Conservation (phyloP, 1,140 invertebrate genomes). For the Apis florea region DNA sequence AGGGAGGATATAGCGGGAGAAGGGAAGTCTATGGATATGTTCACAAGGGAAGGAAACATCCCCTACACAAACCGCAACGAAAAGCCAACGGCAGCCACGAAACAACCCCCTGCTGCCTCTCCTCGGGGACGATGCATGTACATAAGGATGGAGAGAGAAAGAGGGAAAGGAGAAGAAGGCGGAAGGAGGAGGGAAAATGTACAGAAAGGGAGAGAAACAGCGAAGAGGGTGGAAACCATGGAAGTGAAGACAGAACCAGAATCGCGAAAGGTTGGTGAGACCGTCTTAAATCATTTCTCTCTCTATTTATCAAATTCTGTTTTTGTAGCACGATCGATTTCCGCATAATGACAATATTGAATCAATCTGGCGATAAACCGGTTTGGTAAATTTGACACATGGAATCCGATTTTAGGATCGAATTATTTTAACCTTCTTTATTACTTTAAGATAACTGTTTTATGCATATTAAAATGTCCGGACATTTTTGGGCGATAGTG, state of each 20-base stretch:
- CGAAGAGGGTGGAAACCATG: slow-evolving; percentile 39
- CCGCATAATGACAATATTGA: slow-evolving; percentile 43
- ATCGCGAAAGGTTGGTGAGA: slow-evolving; percentile 34
- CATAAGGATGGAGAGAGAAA: slow-evolving; percentile 34
- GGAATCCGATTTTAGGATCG: slow-evolving; percentile 50
- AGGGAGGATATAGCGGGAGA: slow-evolving; percentile 25
- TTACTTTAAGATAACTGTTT: background rate
- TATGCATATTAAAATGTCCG: background rate
- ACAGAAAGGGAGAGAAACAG: slow-evolving; percentile 33
- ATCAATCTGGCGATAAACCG: slow-evolving; percentile 16
- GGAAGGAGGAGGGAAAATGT: slow-evolving; percentile 4
- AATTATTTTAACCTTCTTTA: slow-evolving; percentile 33
- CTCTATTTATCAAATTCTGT: slow-evolving; percentile 43
- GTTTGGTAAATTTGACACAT: slow-evolving; percentile 38
- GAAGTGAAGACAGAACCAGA: slow-evolving; percentile 35
- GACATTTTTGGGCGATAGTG: no score
- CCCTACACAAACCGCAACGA: slow-evolving; percentile 73
- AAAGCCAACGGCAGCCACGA: slow-evolving; percentile 70
- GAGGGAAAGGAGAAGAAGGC: background rate
- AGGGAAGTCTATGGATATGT: slow-evolving; percentile 62
- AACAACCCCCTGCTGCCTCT: slow-evolving; percentile 62
- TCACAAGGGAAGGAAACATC: slow-evolving; percentile 75
- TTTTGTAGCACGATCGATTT: slow-evolving; percentile 11
- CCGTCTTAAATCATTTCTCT: slow-evolving; percentile 69
- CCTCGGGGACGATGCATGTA: slow-evolving; percentile 54